Percentiles rank a stretch among this genome's conserved stretches.
phyloP scores from a whole-genome alignment of 2,888 invertebrate species.

The Onchidella celtica region DNA sequence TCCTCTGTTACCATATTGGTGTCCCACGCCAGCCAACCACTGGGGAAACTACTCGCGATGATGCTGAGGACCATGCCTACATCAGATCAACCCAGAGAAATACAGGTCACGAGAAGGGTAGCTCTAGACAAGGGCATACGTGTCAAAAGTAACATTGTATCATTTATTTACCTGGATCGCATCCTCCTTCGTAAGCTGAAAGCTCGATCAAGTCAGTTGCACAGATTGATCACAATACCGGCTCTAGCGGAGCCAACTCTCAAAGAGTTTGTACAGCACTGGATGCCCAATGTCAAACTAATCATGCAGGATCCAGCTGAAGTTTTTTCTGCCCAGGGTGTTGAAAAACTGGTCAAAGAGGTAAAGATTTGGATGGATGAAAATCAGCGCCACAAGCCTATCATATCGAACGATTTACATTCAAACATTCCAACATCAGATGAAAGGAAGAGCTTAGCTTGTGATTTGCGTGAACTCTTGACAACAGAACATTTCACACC shows the following conservation, averaged over 20 bases:
- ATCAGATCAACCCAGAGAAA: slow-evolving; percentile 25
- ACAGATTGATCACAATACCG: too few species aligned
- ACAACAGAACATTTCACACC: slow-evolving; percentile 52
- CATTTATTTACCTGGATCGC: slow-evolving; percentile 44
- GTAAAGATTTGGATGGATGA: slow-evolving; percentile 44
- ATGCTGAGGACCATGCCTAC: slow-evolving; percentile 44
- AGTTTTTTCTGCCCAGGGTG: too few species aligned
- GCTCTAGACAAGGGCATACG: slow-evolving; percentile 4
- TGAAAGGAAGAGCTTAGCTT: slow-evolving; percentile 19
- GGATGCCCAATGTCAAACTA: slow-evolving; percentile 43
- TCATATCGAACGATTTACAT: slow-evolving; percentile 39
- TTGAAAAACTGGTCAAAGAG: slow-evolving; percentile 26
- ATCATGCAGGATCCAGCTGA: slow-evolving; percentile 25
- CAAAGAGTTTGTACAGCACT: slow-evolving; percentile 33
- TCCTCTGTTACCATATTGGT: slow-evolving; percentile 44
- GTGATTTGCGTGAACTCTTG: slow-evolving; percentile 48
- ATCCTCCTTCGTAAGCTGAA: slow-evolving; percentile 27
- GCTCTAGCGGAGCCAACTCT: slow-evolving; percentile 31
- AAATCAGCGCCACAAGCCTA: slow-evolving; percentile 21
- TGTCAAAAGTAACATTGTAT: slow-evolving; percentile 36
- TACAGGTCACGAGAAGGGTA: too few species aligned
- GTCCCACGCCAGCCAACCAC: slow-evolving; percentile 34
- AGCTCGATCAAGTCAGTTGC: slow-evolving; percentile 11
- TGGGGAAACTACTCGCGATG: slow-evolving; percentile 35
- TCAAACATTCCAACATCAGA: slow-evolving; percentile 22